Evolutionary conservation across 2,888 invertebrate species (phyloP).

Genomic region (Cartodere bifasciata): DNA sequence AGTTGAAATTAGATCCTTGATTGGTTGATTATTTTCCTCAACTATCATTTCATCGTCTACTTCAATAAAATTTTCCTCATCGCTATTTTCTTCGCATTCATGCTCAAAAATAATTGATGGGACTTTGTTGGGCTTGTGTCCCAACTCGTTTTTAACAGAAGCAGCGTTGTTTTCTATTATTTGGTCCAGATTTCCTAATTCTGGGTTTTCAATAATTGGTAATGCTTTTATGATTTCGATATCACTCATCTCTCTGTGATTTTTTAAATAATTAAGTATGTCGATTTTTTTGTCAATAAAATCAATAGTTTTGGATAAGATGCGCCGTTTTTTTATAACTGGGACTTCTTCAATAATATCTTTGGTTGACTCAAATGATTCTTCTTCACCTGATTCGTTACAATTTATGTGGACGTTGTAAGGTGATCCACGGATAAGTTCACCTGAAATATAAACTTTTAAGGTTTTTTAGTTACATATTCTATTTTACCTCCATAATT

Average conservation of each 20-base stretch:
- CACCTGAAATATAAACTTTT: too few relatives aligned
- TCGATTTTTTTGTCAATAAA: constrained; percentile 21
- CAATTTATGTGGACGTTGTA: constrained; percentile 37
- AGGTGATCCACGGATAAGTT: constrained; percentile 46
- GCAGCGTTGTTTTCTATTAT: constrained; percentile 15
- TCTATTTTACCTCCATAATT: too few relatives aligned
- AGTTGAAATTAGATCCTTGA: too few relatives aligned
- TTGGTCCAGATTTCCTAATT: too few relatives aligned
- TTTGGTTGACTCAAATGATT: constrained; percentile 12
- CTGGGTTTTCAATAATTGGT: too few relatives aligned
- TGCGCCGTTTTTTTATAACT: constrained; percentile 27
- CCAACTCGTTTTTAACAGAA: constrained; percentile 12
- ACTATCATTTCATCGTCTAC: too few relatives aligned
- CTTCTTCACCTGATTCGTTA: constrained; percentile 18
- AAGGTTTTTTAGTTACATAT: too few relatives aligned
- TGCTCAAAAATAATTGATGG: too few relatives aligned
- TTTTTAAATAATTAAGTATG: constrained; percentile 16
- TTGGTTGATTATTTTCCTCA: too few relatives aligned
- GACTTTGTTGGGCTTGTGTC: too few relatives aligned
- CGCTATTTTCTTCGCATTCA: too few relatives aligned
- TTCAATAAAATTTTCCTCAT: too few relatives aligned
- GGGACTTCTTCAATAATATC: constrained; percentile 11
- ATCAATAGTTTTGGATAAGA: constrained; percentile 24
- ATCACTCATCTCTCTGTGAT: constrained; percentile 37
- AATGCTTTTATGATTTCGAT: constrained; percentile 38